Evolutionary conservation across 2,113 vertebrate species (phyloP), one percentile per base, ranked within the genome.

Genomic region (Hydrochoerus hydrochaeris): DNA sequence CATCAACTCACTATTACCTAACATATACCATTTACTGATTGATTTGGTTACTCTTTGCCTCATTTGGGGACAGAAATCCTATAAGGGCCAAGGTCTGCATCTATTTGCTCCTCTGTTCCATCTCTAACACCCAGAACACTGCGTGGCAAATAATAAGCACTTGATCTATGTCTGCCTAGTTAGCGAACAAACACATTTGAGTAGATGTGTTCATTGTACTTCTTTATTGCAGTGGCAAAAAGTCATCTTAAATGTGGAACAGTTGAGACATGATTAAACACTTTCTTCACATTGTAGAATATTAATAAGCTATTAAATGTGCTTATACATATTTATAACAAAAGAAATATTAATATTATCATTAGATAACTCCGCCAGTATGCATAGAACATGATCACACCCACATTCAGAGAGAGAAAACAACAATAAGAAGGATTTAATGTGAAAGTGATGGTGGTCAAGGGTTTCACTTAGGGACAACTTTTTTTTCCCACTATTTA

Each of bases 291-390:
- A 57, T n/a, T 24, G 58, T 28, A 10, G 3, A n/a, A 41, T 90
- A 54, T 26, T 85, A 65, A 22, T 6, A 44, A 49, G 52, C 52
- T 77, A 86, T n/a, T 85, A 85, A 30, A 81, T 58, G 22, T 71
- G 44, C 80, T 94, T 89, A 69, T 19, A 88, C 92, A 84, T 85
- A 84, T 80, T 87, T 65, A 52, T n/a, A 75, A 85, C 93, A 85
- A 44, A 91, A 73, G 24, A 85, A 60, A 80, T 30, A 78, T 80
- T 67, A 89, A 96, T 82, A 87, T 86, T 3, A 69, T 52, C 58
- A 49, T 24, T 1, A 78, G 78, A 28, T 44, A 28, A 49, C 49
- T 4, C 11, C 28, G 7, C 7, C 84, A 38, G 44, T 69, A 86
- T 84, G 20, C 19, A 67, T 28, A 65, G 30, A 28, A 11, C 38